Conservation (phyloP, 2,113 vertebrate genomes). For the Ranitomeya imitator region DNA sequence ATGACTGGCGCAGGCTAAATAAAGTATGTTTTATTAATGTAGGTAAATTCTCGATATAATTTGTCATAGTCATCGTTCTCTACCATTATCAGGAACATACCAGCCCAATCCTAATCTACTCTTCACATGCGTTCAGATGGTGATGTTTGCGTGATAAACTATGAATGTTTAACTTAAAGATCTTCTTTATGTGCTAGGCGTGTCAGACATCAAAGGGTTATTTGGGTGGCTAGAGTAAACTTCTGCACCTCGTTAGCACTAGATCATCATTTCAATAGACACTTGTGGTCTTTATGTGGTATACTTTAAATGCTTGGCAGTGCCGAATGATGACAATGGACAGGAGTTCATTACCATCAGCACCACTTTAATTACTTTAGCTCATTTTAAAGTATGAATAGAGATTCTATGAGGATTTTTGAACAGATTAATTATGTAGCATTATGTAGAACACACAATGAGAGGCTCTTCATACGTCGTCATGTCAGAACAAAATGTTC, state of each 20-base stretch:
- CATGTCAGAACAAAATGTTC: no score
- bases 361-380: neutral
- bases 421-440: neutral
- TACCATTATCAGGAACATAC: neutral
- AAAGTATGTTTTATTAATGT: neutral
- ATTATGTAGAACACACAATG: neutral
- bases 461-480: no score
- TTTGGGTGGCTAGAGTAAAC: neutral
- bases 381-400: neutral
- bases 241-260: slow-evolving; percentile 5
- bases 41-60: neutral
- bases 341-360: neutral
- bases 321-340: neutral
- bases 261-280: slow-evolving; percentile 1
- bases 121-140: neutral
- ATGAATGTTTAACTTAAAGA: neutral
- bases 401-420: neutral
- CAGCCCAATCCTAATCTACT: slow-evolving; percentile 22
- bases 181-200: slow-evolving; percentile 31
- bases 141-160: neutral
- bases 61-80: neutral
- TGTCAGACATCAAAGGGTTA: slow-evolving; percentile 9
- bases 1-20: neutral
- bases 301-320: neutral
- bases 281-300: no score